Conservation (phyloP, 2,888 invertebrate genomes). For the Drosophila austrosaltans region DNA sequence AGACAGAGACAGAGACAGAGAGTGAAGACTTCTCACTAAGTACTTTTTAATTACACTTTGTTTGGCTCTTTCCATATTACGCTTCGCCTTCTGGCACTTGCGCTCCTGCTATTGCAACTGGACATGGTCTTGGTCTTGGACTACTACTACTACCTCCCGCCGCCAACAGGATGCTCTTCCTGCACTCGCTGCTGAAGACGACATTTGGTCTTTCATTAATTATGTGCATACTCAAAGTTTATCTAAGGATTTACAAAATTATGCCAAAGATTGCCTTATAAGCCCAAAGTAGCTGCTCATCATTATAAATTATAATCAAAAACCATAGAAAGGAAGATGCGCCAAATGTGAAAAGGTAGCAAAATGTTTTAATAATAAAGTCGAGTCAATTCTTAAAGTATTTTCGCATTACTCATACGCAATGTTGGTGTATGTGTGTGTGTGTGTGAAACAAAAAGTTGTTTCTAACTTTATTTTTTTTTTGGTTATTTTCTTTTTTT, state of each 20-base stretch:
- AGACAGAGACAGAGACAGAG: background rate
- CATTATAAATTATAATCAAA: constrained; percentile 71
- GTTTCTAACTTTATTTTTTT: constrained; percentile 17
- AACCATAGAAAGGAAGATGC: constrained; percentile 34
- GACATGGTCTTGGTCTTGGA: constrained; percentile 32
- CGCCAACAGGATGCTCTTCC: constrained; percentile 70
- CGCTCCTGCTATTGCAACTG: constrained; percentile 37
- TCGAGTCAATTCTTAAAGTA: constrained; percentile 29
- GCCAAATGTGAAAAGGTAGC: constrained; percentile 54
- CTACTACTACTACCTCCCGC: background rate
- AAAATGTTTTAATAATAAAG: constrained; percentile 28
- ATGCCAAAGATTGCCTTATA: constrained; percentile 74
- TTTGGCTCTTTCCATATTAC: constrained; percentile 48
- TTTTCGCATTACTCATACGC: constrained; percentile 73
- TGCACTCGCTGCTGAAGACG: constrained; percentile 82
- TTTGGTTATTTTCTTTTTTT: background rate
- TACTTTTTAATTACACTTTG: constrained; percentile 80
- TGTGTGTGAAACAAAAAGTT: constrained; percentile 48
- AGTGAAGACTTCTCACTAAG: constrained; percentile 54
- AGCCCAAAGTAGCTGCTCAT: constrained; percentile 30
- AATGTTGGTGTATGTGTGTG: constrained; percentile 33
- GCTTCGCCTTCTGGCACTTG: constrained; percentile 34
- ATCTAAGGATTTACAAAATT: constrained; percentile 78
- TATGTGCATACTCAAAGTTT: constrained; percentile 80
- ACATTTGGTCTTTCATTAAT: constrained; percentile 81